Evolutionary conservation across 2,797 vertebrate genomes (phyloP), one percentile per base, ranked within the genome.

Genomic region (Acanthurus tractus): DNA sequence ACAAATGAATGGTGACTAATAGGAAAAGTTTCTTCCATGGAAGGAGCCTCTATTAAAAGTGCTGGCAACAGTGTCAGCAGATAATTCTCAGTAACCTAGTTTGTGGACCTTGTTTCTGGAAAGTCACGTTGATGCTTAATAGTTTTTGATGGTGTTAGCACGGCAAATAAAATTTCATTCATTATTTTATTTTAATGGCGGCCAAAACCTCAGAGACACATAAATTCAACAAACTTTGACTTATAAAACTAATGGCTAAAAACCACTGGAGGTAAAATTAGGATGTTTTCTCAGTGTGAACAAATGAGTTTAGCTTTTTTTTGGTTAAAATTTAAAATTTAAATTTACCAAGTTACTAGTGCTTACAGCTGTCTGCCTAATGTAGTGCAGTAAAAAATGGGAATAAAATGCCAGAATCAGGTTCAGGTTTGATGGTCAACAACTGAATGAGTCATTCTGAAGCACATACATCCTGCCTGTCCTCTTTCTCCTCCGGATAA

Each of bases 401-500:
- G 42, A 23, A 23, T 1, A 45, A 22, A 11, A 62, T 6, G 36
- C 3, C 44, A 67, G 45, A 2, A 6, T 38, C 3, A 6, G 36
- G 20, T 10, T 18, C 1, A 15, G 14, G 1, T 63, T 20, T 53
- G 40, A 25, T 17, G 23, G 23, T 45, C 22, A 23, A 46, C 29
- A 22, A 42, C 2, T 49, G 11, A 64, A 2, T 23, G 44, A n/a
- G 7, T 53, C 9, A 53, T 18, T 14, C 34, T 46, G 36, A 50
- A 64, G 22, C 22, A 79, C 79, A 2, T 82, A 91, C 93, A 11
- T 89, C 79, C 7, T 61, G 56, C 13, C 4, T 36, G 25, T 88
- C 75, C 50, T 89, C 88, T 8, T 93, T 86, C 12, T 94, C 93
- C 76, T 86, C 78, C 23, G 94, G 91, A 79, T 91, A 89, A 5